Conservation (phyloP, 2,113 vertebrate genomes). For the Carassius gibelio region DNA sequence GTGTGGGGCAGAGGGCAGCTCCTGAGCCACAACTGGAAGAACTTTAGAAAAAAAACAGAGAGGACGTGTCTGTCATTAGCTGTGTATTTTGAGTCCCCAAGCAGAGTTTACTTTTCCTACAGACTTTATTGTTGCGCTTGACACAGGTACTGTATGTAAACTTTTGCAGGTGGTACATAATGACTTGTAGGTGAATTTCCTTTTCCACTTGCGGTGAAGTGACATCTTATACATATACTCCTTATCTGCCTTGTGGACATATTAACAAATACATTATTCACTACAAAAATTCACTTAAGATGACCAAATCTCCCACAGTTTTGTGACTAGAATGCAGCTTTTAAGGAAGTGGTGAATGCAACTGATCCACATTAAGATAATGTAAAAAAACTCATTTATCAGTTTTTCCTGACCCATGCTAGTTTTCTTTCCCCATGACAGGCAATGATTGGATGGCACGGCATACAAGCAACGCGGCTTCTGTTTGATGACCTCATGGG, state of each 20-base stretch:
- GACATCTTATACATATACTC: background rate
- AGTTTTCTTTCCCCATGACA: background rate
- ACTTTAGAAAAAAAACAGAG: constrained; percentile 51
- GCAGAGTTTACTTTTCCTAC: too few relatives aligned
- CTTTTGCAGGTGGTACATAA: background rate
- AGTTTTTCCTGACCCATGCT: background rate
- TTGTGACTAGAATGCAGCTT: background rate
- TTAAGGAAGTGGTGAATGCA: background rate
- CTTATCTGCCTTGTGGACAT: background rate
- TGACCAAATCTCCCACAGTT: background rate
- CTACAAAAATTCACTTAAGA: background rate
- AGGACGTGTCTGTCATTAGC: background rate
- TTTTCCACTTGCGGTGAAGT: background rate
- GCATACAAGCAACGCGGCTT: background rate
- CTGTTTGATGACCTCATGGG: constrained; percentile 18
- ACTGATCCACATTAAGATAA: background rate
- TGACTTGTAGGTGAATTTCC: background rate
- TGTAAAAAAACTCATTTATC: background rate
- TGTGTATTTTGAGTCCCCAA: background rate
- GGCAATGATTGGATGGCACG: background rate
- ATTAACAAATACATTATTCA: background rate
- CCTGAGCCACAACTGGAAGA: constrained; percentile 61
- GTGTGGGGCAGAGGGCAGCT: constrained; percentile 76
- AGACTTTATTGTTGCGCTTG: too few relatives aligned
- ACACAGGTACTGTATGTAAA: too few relatives aligned